Conservation (phyloP, 2,797 vertebrate genomes). For the Monodelphis domestica region DNA sequence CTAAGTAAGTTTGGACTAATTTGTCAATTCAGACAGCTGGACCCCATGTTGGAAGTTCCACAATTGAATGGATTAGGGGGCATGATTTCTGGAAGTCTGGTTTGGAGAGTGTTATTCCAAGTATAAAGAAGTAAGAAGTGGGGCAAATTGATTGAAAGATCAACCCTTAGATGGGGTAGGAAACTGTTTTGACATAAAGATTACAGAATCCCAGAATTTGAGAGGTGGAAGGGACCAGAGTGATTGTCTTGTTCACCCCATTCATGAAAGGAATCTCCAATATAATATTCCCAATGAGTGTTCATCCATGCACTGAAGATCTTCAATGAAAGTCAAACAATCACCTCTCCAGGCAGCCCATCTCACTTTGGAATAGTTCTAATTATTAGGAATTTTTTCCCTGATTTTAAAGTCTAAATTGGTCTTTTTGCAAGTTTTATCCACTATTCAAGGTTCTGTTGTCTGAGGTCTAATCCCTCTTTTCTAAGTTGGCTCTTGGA, state of each 20-base stretch:
- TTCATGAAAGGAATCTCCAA: not conserved
- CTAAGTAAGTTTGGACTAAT: not conserved
- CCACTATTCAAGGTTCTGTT: not conserved
- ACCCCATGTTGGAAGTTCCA: not conserved
- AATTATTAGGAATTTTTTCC: not conserved
- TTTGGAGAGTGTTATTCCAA: not conserved
- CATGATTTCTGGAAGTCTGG: not conserved
- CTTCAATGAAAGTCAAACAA: not conserved
- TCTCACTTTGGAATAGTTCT: not conserved
- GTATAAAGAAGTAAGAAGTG: not conserved
- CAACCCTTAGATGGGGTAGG: not conserved
- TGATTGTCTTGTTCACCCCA: not conserved
- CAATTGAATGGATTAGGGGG: not conserved
- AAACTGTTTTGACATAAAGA: not conserved
- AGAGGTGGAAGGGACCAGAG: too few species aligned
- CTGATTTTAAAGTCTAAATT: not conserved
- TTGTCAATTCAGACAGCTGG: not conserved
- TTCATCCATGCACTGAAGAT: not conserved
- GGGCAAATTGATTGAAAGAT: not conserved
- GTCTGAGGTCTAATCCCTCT: too few species aligned
- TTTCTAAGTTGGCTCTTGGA: too few species aligned
- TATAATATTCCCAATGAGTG: not conserved
- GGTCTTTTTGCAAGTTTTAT: too few species aligned
- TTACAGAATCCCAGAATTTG: not conserved
- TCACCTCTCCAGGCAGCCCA: not conserved